Evolutionary conservation across 1,140 invertebrate species (phyloP).

Genomic region (Heterodera schachtii): DNA sequence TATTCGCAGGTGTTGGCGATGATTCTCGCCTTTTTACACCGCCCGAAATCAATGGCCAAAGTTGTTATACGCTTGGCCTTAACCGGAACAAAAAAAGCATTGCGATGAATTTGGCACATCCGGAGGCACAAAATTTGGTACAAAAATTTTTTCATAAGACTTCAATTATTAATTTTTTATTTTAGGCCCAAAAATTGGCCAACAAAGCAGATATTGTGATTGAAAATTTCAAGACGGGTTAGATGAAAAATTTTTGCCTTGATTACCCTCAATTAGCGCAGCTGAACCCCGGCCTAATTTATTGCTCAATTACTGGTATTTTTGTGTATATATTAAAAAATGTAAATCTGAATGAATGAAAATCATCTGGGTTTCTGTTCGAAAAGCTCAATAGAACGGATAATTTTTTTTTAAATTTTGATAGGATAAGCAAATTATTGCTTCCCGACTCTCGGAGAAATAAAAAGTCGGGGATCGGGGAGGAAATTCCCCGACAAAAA

Average conservation of each 20-base stretch:
- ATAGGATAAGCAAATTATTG: no score
- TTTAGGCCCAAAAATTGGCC: constrained; percentile 70
- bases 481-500: no score
- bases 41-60: constrained; percentile 79
- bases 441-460: no score
- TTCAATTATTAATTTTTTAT: not conserved
- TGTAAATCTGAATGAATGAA: no score
- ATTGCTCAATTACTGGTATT: constrained; percentile 84
- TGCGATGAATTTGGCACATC: constrained; percentile 80
- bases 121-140: constrained; percentile 76
- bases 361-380: no score
- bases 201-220: constrained; percentile 82
- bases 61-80: constrained; percentile 81
- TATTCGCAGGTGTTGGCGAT: constrained; percentile 75
- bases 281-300: constrained; percentile 81
- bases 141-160: constrained; percentile 58
- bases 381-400: no score
- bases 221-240: constrained; percentile 92
- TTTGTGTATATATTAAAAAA: constrained; percentile 4
- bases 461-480: no score
- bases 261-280: constrained; percentile 78
- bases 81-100: constrained; percentile 96
- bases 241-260: constrained; percentile 77
- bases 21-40: constrained; percentile 89
- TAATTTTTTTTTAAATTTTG: no score